These are phyloP conservation scores for Hypsibius dujardini DNA, from an alignment of 1,140 invertebrate genomes.

Conservation along the genomic window DNA sequence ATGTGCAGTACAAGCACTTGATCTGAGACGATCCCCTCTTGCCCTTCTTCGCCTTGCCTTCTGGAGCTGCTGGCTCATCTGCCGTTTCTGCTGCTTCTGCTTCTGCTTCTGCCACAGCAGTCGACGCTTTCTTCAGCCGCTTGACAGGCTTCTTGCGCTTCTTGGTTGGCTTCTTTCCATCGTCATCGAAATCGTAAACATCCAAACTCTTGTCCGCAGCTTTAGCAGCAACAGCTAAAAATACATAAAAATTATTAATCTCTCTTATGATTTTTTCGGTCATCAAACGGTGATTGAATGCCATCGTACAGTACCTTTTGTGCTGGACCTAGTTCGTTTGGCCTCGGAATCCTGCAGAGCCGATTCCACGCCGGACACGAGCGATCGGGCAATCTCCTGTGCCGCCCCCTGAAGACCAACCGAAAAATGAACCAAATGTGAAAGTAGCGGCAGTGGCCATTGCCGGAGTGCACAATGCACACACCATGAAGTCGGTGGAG, in stretches of 20 bases:
- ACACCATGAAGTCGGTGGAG: conserved; percentile 3
- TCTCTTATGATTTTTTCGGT: too few species aligned
- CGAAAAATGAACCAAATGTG: too few species aligned
- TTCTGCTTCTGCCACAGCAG: not conserved
- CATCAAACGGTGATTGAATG: too few species aligned
- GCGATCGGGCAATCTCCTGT: not conserved
- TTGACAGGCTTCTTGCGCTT: not conserved
- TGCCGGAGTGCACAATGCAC: too few species aligned
- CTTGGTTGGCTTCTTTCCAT: not conserved
- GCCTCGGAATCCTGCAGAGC: not conserved
- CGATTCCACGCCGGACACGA: not conserved
- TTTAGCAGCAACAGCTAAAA: not conserved
- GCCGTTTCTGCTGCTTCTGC: not conserved
- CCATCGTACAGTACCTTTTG: too few species aligned
- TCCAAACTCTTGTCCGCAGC: not conserved
- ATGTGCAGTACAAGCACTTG: not conserved
- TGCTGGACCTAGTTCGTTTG: not conserved
- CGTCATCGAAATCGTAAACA: conserved; percentile 1
- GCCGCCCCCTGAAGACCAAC: too few species aligned
- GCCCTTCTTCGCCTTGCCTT: conserved; percentile 1
- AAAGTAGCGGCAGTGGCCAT: too few species aligned
- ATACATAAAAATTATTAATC: conserved; percentile 2
- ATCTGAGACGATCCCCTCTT: not conserved
- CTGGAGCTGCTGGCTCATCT: not conserved
- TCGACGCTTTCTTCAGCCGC: too few species aligned